A percentile compares a stretch with the other conserved stretches of the same genome.
phyloP scores from a whole-genome alignment of 2,888 invertebrate genomes.

The Eulithis prunata region DNA sequence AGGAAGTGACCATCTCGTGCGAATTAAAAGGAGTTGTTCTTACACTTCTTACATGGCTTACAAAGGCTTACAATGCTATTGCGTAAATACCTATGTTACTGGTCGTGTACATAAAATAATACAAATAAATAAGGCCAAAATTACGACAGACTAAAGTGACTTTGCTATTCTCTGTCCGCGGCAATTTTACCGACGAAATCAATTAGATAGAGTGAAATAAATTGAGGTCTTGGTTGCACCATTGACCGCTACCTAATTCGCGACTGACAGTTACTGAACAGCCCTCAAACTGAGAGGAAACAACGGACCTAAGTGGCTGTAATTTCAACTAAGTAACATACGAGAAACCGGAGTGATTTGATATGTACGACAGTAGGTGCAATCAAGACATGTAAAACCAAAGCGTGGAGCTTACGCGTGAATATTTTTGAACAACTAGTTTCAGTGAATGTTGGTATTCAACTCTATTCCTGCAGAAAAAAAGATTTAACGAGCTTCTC shows the following conservation, averaged over 20 bases:
- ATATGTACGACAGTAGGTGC: slow-evolving; percentile 6
- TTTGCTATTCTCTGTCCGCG: slow-evolving; percentile 27
- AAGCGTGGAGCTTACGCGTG: slow-evolving; percentile 37
- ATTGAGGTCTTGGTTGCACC: slow-evolving; percentile 53
- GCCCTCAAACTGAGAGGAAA: slow-evolving; percentile 40
- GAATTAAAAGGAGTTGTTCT: slow-evolving; percentile 13
- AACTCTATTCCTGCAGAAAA: slow-evolving; percentile 38
- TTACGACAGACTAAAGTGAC: slow-evolving; percentile 14
- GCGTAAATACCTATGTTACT: slow-evolving; percentile 10
- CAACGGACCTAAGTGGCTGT: slow-evolving; percentile 27
- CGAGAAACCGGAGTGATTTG: not conserved
- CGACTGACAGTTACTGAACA: slow-evolving; percentile 50
- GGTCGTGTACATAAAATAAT: slow-evolving; percentile 1
- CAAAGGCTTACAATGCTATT: slow-evolving; percentile 8
- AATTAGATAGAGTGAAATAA: slow-evolving; percentile 55
- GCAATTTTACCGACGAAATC: slow-evolving; percentile 51
- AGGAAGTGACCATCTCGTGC: slow-evolving; percentile 26
- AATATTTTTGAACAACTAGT: slow-evolving; percentile 43
- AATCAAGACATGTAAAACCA: slow-evolving; percentile 25
- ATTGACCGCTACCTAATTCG: slow-evolving; percentile 48
- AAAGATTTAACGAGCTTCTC: slow-evolving; percentile 62
- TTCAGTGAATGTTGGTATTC: slow-evolving; percentile 41
- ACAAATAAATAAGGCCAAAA: slow-evolving; percentile 15
- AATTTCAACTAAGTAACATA: slow-evolving; percentile 22
- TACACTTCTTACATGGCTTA: slow-evolving; percentile 10